Base-by-base conservation (phyloP, 2,113 vertebrate genomes). In the Stigmatopora nigra region DNA sequence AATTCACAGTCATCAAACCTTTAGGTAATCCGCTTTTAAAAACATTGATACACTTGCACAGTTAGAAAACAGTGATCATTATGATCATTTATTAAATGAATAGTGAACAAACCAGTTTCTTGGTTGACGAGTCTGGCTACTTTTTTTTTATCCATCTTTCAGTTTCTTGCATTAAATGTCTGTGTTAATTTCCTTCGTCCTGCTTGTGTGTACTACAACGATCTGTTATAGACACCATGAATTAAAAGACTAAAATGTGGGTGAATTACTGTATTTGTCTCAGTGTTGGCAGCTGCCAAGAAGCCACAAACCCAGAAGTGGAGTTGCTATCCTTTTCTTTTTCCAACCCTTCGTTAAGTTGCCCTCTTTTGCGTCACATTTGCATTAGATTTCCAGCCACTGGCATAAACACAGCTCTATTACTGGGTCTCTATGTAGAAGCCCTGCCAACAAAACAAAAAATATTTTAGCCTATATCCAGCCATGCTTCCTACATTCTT, bases 201-300 rank as follows among this genome's bases (percentile, higher is more conserved):
- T 82, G 59, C 64, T 67, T 68, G 36, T 73, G 78, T 80, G 69
- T 81, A 59, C 68, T 72, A 41, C 67, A 76, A 52, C 64, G 75
- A 68, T 82, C 70, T 81, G 63, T 70, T 85, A 78, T 80, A 78
- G 81, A 86, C 81, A 76, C 87, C 71, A 73, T 86, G 73, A 88
- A 88, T 88, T 86, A 86, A 82, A 72, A 78, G 72, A 76, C 79
- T 84, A 56, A 86, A 64, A 64, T 83, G 80, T 82, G 67, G 72
- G 72, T 61, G 80, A 89, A 89, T 89, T 88, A 81, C 85, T 82
- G 76, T 82, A 84, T 84, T 80, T 78, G 84, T 86, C 80, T 88
- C 63, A 66, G 80, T 64, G 65, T 84, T 90, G 87, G 90, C 84
- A 89, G 79, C 69, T 65, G 36, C 57, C 17, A 25, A 69, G 53